A percentile compares a stretch with the other conserved stretches of the same genome.
phyloP scores from a whole-genome alignment of 2,113 vertebrate genomes.

The Merops nubicus region DNA sequence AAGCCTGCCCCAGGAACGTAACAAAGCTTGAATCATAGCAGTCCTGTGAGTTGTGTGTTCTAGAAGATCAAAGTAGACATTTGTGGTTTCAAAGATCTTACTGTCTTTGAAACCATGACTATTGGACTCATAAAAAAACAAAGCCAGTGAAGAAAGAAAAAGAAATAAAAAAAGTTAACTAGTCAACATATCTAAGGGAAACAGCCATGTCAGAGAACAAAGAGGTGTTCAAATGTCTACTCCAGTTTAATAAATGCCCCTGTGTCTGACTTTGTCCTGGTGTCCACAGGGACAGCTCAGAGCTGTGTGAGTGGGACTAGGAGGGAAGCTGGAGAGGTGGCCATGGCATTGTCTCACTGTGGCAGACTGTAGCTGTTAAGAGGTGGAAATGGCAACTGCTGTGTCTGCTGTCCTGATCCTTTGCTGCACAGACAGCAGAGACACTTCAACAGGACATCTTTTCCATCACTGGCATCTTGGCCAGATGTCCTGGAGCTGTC shows the following conservation, averaged over 20 bases:
- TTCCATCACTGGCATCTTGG: neutral
- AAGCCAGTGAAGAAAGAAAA: neutral
- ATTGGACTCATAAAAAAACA: neutral
- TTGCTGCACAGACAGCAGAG: neutral
- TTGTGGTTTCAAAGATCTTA: neutral
- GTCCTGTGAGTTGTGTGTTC: neutral
- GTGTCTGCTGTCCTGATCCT: neutral
- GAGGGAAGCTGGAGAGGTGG: neutral
- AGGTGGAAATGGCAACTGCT: neutral
- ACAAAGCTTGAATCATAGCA: neutral
- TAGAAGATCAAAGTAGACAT: neutral
- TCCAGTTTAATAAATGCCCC: neutral
- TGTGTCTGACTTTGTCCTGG: neutral
- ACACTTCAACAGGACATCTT: neutral
- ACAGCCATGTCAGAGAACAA: neutral
- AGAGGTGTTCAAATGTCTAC: neutral
- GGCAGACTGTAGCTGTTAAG: accelerated
- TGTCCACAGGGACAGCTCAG: neutral
- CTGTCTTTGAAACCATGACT: neutral
- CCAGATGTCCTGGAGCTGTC: accelerated
- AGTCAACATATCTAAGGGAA: neutral
- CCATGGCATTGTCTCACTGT: accelerated
- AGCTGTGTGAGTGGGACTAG: neutral
- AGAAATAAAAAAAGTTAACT: neutral
- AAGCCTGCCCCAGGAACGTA: neutral